These are phyloP conservation scores for Pangasius larnaudii DNA, from an alignment of 2,797 vertebrate genomes.

Conservation along the genomic window DNA sequence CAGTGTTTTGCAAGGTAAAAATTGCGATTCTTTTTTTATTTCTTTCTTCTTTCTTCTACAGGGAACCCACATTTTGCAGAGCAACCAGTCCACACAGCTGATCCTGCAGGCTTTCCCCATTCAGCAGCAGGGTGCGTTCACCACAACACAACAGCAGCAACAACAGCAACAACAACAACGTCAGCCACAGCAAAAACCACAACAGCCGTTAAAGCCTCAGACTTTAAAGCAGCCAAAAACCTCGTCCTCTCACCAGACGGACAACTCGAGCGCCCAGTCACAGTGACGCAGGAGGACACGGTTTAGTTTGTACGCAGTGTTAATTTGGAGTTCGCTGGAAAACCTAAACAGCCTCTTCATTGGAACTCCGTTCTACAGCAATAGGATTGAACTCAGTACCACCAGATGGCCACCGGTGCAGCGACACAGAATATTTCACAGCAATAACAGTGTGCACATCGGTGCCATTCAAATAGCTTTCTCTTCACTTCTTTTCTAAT, in stretches of 20 bases:
- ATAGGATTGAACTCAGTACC: slow-evolving; percentile 1
- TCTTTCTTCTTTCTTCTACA: slow-evolving; percentile 57
- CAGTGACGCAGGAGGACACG: slow-evolving; percentile 71
- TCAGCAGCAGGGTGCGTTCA: slow-evolving; percentile 87
- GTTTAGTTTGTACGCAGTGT: slow-evolving; percentile 28
- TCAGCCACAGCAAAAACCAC: slow-evolving; percentile 81
- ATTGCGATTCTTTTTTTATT: neutral
- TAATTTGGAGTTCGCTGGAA: neutral
- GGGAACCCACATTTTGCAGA: slow-evolving; percentile 91
- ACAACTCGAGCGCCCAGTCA: slow-evolving; percentile 86
- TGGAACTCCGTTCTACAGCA: slow-evolving; percentile 5
- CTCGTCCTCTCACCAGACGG: slow-evolving; percentile 85
- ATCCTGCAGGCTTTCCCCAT: slow-evolving; percentile 97
- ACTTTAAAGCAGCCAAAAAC: slow-evolving; percentile 81
- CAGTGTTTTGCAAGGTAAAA: neutral
- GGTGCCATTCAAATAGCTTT: slow-evolving; percentile 18
- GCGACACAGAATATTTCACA: slow-evolving; percentile 45
- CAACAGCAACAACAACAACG: slow-evolving; percentile 77
- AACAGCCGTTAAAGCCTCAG: slow-evolving; percentile 82
- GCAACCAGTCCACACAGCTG: slow-evolving; percentile 92
- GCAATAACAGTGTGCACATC: slow-evolving; percentile 42
- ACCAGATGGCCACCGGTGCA: slow-evolving; percentile 57
- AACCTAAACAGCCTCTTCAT: neutral
- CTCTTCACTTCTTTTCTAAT: slow-evolving; percentile 26
- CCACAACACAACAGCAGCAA: slow-evolving; percentile 79